Percentiles rank a stretch among this genome's conserved stretches.
phyloP scores from a whole-genome alignment of 2,888 invertebrate genomes.

The Rhopalosiphum nymphaeae region DNA sequence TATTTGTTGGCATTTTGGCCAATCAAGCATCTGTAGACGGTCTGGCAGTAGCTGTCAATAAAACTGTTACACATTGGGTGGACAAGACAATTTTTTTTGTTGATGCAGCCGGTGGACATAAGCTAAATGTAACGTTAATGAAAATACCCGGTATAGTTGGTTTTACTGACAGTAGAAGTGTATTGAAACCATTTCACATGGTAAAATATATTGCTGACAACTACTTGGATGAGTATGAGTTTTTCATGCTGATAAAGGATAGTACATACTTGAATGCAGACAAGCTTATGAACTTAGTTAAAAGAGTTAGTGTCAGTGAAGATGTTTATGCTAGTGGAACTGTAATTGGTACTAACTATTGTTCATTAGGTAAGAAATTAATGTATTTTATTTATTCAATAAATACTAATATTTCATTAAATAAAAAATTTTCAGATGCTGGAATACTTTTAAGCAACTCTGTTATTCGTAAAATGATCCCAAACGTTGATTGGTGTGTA shows the following conservation, averaged over 20 bases:
- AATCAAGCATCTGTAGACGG: slow-evolving; percentile 80
- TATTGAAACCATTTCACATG: slow-evolving; percentile 87
- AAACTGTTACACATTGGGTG: slow-evolving; percentile 85
- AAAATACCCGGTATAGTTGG: slow-evolving; percentile 83
- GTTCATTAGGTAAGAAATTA: slow-evolving; percentile 76
- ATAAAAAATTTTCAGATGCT: slow-evolving; percentile 75
- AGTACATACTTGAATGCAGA: slow-evolving; percentile 86
- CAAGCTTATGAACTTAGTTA: slow-evolving; percentile 79
- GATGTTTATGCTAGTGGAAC: slow-evolving; percentile 86
- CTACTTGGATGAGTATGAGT: slow-evolving; percentile 91
- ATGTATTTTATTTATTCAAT: slow-evolving; percentile 69
- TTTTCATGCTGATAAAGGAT: slow-evolving; percentile 90
- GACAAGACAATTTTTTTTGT: slow-evolving; percentile 88
- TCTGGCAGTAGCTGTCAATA: slow-evolving; percentile 87
- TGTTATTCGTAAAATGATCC: slow-evolving; percentile 82
- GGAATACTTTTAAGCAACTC: slow-evolving; percentile 92
- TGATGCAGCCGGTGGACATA: slow-evolving; percentile 72
- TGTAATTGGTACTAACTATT: slow-evolving; percentile 76
- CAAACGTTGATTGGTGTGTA: slow-evolving; percentile 89
- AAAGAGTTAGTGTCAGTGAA: slow-evolving; percentile 84
- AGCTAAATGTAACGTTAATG: slow-evolving; percentile 68
- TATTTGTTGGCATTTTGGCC: slow-evolving; percentile 89
- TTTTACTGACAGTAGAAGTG: slow-evolving; percentile 83
- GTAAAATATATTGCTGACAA: slow-evolving; percentile 92
- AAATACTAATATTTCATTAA: slow-evolving; percentile 67